These are phyloP conservation scores for Delia radicum DNA, from an alignment of 1,140 invertebrate species.

Conservation along the genomic window DNA sequence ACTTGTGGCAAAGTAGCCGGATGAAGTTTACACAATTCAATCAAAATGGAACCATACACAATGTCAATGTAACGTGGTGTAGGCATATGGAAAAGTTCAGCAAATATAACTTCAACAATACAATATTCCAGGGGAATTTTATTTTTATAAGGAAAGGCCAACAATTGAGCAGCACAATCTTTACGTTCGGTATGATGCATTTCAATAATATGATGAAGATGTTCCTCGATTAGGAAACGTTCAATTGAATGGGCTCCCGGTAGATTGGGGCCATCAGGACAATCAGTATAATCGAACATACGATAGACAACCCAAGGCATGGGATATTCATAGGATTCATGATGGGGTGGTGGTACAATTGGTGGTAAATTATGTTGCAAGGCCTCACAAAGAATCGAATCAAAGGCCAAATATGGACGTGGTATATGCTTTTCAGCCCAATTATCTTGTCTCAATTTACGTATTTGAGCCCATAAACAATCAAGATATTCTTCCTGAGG, in stretches of 20 bases:
- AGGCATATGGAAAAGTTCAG: constrained; percentile 92
- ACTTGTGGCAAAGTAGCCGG: constrained; percentile 97
- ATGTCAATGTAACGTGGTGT: constrained; percentile 86
- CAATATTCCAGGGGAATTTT: constrained; percentile 98
- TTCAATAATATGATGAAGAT: constrained; percentile 90
- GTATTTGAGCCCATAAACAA: constrained; percentile 93
- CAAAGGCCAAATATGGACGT: constrained; percentile 93
- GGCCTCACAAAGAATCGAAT: constrained; percentile 91
- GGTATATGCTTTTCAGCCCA: constrained; percentile 97
- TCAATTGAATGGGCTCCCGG: constrained; percentile 97
- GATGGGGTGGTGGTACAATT: constrained; percentile 87
- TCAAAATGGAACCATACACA: constrained; percentile 92
- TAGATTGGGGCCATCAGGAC: constrained; percentile 86
- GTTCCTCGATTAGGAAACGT: constrained; percentile 96
- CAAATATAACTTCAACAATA: constrained; percentile 96
- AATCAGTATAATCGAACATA: constrained; percentile 99
- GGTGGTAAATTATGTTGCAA: constrained; percentile 91
- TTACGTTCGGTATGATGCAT: constrained; percentile 88
- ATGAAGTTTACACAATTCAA: constrained; percentile 96
- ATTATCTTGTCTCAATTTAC: constrained; percentile 89
- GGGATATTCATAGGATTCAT: constrained; percentile 85
- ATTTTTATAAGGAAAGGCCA: constrained; percentile 89
- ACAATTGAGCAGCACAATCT: constrained; percentile 88
- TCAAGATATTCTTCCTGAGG: constrained; percentile 98
- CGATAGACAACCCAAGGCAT: constrained; percentile 88